Evolutionary conservation across 2,113 vertebrate genomes (phyloP), one percentile per base, ranked within the genome.

Genomic region (Platichthys flesus): DNA sequence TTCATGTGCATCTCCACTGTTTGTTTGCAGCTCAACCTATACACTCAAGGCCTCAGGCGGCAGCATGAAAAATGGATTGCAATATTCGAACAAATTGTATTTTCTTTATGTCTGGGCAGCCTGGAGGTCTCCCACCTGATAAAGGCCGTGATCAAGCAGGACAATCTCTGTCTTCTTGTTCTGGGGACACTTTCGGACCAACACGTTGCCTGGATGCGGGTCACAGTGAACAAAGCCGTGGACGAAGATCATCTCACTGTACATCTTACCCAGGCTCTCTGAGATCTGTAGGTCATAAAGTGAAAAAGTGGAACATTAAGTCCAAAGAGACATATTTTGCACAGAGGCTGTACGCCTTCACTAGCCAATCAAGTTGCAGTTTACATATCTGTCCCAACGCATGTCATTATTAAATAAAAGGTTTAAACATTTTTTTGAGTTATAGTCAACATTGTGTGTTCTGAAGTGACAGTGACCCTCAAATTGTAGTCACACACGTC

Each of bases 201-300:
- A 74, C 70, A 99, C 96, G 0, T 99, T 99, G 65, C 98, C 98
- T 0, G 98, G 98, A 84, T 99, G 98, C 0, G 97, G 98, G 79
- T 99, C 98, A 51, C 98, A 99, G 92, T 99, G 98, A 71, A 99
- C 97, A 9, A 99, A 99, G 60, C 98, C 98, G 0, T 98, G 95
- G 81, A 99, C 95, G 51, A 99, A 99, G 83, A 99, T 97, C 98
- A 99, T 99, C 88, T 99, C 98, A 0, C 98, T 99, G 93, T 98
- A 99, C 77, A 99, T 91, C 79, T 96, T 96, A 7, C 97, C 97
- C 90, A 99, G 79, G 76, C 96, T 94, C 76, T 94, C 94, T 0
- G 98, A 98, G 81, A 99, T 94, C 98, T 99, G 93, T 42, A 15
- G 21, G 49, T n/a, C 14, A 71, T 7, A 51, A 37, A 49, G 14